Base-by-base conservation (phyloP, 2,888 invertebrate species). In the Siphlonurus alternatus region DNA sequence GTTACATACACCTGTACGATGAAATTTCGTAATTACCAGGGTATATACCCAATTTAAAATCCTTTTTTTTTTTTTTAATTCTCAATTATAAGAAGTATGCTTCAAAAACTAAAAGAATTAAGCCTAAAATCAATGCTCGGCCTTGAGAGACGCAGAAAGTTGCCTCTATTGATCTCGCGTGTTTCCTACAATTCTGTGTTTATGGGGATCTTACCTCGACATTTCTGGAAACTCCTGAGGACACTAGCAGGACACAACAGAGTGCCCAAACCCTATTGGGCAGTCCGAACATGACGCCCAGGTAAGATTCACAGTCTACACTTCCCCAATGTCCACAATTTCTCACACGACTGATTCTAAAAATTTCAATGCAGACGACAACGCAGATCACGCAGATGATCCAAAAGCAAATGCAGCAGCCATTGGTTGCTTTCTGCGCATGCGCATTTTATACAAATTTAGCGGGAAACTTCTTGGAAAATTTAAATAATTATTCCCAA, bases 121-220 rank as follows among this genome's bases (percentile, higher is more conserved):
- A 38, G 7, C 7, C 38, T 10, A 38, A 38, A 38, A 38, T 38
- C 38, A 15, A 38, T 38, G 38, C 7, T 38, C 38, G 38, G 38
- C 38, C 38, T 38, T 38, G 38, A 38, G 38, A 38, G 38, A 38
- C 38, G 38, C 38, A 38, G 38, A 38, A 38, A 38, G 38, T 38
- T 38, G 15, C 38, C 38, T 5, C 38, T 38, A 38, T 38, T 38
- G 38, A 38, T 38, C 38, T 38, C 38, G 38, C 38, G 15, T 38
- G 38, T 38, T 38, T 38, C 38, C 38, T 38, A 15, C 7, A 38
- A n/a, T n/a, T n/a, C n/a, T n/a, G n/a, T n/a, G n/a, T n/a, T n/a
- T n/a, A n/a, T n/a, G n/a, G n/a, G n/a, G n/a, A n/a, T n/a, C 60
- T 25, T 64, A 66, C 66, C 66, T 66, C 66, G n/a, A 66, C 66